Conservation (phyloP, 2,797 vertebrate genomes). For the Argya squamiceps region DNA sequence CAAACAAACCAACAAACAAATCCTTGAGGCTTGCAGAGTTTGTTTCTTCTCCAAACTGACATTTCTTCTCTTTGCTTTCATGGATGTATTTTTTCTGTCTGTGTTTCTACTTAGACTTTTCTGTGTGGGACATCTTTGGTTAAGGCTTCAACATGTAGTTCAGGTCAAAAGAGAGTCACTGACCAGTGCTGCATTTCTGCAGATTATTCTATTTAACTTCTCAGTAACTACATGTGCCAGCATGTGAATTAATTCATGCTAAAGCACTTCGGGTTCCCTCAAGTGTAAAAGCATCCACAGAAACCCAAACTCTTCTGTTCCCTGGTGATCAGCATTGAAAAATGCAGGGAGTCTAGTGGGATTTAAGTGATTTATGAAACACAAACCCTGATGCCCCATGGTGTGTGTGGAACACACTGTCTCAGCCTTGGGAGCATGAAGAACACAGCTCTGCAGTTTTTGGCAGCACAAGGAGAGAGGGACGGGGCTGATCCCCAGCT, state of each 20-base stretch:
- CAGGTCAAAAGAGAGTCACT: not conserved
- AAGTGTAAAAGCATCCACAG: not conserved
- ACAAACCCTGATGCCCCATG: not conserved
- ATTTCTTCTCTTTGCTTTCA: not conserved
- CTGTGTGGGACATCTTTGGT: not conserved
- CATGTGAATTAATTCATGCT: not conserved
- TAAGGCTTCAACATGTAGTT: not conserved
- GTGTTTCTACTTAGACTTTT: not conserved
- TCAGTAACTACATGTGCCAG: not conserved
- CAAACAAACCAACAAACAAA: not conserved
- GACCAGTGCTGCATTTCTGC: not conserved
- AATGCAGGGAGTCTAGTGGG: not conserved
- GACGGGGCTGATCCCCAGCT: accelerated
- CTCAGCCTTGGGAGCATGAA: not conserved
- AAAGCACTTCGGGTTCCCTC: not conserved
- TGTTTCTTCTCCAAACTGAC: not conserved
- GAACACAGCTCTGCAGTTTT: not conserved
- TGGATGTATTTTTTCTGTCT: not conserved
- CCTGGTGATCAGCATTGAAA: not conserved
- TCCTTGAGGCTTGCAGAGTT: not conserved
- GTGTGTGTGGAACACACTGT: not conserved
- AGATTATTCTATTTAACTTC: not conserved
- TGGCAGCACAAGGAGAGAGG: not conserved
- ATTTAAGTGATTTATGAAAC: not conserved
- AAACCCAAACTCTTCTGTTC: not conserved